phyloP scores from a whole-genome alignment of 2,797 vertebrate species.

The Acridotheres tristis region DNA sequence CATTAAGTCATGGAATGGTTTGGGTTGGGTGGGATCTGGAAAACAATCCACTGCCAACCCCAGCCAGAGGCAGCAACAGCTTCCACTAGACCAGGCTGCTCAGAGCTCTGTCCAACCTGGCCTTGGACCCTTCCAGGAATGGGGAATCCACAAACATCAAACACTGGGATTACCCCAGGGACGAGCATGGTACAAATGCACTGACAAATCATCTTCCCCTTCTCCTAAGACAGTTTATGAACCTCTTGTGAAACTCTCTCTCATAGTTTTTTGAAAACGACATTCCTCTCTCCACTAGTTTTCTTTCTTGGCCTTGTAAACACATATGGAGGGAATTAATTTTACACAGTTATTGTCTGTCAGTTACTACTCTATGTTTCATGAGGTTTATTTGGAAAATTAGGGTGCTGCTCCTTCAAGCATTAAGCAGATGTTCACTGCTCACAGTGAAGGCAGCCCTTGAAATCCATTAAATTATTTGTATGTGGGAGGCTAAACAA shows the following conservation, averaged over 20 bases:
- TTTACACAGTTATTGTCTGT: conserved; percentile 13
- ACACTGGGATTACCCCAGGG: neutral
- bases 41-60: neutral
- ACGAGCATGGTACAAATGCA: neutral
- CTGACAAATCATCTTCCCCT: neutral
- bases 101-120: neutral
- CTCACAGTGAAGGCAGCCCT: neutral
- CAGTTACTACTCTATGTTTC: neutral
- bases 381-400: conserved; percentile 41
- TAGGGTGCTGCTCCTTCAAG: conserved; percentile 32
- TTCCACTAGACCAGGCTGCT: rapidly evolving
- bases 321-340: conserved; percentile 4
- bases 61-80: neutral
- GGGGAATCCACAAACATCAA: neutral
- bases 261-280: neutral
- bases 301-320: neutral
- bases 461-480: neutral
- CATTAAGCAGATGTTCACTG: conserved; percentile 28
- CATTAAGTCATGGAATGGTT: neutral
- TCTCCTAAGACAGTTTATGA: neutral
- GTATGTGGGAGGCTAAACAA: neutral
- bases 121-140: neutral
- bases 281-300: neutral
- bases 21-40: neutral
- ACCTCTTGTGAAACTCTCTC: neutral